Percentiles rank a stretch among this genome's conserved stretches.
phyloP scores from a whole-genome alignment of 2,888 invertebrate genomes.

The Steromphala cineraria region DNA sequence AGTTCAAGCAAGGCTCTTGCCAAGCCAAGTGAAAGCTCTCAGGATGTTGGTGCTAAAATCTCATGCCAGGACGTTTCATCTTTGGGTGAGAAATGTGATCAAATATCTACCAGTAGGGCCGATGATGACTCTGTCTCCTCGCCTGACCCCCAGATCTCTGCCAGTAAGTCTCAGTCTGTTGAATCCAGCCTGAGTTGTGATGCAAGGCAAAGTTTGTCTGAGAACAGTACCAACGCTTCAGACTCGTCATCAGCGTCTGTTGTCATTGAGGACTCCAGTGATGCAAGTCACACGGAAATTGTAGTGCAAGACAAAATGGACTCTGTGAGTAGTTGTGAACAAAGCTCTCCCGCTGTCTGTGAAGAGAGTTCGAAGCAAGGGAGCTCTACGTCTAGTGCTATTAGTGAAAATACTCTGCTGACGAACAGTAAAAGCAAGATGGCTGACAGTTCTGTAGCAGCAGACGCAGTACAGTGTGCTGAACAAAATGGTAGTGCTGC shows the following conservation, averaged over 20 bases:
- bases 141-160: not conserved
- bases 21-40: not conserved
- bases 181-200: too few relatives aligned
- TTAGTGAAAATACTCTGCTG: not conserved
- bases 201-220: too few relatives aligned
- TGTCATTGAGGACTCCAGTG: not conserved
- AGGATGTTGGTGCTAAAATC: conserved; percentile 1
- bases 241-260: too few relatives aligned
- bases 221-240: too few relatives aligned
- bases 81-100: not conserved
- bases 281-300: not conserved
- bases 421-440: too few relatives aligned
- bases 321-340: too few relatives aligned
- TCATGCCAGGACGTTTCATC: not conserved
- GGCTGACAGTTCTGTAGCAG: not conserved
- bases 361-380: not conserved
- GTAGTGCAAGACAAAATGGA: not conserved
- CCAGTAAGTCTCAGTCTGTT: not conserved
- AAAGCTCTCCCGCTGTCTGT: not conserved
- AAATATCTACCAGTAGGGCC: not conserved
- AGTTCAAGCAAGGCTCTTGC: not conserved
- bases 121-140: not conserved
- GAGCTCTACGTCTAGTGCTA: not conserved
- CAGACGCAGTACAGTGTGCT: not conserved
- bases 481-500: not conserved